Evolutionary conservation across 2,797 vertebrate species (phyloP).

Genomic region (Scolopax bukidnonensis): DNA sequence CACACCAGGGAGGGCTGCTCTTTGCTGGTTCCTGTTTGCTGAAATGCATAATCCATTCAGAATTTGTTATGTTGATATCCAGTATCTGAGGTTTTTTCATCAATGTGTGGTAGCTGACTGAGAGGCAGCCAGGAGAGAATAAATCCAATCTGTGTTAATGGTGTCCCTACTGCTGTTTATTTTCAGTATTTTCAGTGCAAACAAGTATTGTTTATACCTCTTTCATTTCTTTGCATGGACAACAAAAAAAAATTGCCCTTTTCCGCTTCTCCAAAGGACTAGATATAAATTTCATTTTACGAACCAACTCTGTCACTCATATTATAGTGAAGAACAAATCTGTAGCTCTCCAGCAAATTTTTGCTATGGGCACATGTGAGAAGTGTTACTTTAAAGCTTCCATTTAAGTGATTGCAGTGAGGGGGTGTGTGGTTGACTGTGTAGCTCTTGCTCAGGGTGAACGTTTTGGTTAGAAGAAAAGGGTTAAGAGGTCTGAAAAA

Average conservation of each 20-base stretch:
- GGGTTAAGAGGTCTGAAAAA: neutral
- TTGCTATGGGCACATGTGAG: neutral
- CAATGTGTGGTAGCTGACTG: too few relatives aligned
- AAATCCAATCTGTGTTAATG: neutral
- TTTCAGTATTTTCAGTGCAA: neutral
- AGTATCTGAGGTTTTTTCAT: neutral
- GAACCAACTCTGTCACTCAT: neutral
- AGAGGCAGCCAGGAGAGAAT: neutral
- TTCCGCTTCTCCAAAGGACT: neutral
- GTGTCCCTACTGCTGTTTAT: neutral
- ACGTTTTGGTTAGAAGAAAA: neutral
- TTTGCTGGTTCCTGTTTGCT: neutral
- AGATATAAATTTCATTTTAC: neutral
- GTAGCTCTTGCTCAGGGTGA: neutral
- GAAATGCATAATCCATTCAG: fast-evolving
- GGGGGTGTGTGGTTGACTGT: neutral
- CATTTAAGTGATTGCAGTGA: neutral
- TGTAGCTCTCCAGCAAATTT: neutral
- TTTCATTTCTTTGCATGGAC: neutral
- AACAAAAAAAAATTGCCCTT: neutral
- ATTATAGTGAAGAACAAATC: neutral
- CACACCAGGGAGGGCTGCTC: neutral
- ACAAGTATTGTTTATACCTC: neutral
- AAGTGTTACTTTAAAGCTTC: neutral
- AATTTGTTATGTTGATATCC: neutral